Conservation (phyloP, 1,140 invertebrate genomes). For the Drosophila serrata region DNA sequence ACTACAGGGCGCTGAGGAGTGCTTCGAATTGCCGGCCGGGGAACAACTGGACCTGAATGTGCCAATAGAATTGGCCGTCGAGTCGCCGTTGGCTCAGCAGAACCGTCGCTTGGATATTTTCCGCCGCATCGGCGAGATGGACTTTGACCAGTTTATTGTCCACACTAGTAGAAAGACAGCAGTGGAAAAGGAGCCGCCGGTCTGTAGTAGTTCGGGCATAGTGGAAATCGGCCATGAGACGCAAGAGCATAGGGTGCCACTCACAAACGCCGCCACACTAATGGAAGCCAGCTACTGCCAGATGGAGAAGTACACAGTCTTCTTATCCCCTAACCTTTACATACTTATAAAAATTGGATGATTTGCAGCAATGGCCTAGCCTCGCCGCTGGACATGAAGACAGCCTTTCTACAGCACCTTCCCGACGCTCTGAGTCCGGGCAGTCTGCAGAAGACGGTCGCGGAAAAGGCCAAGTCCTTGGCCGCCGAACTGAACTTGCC, state of each 20-base stretch:
- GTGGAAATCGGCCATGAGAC: conserved; percentile 81
- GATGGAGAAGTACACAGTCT: conserved; percentile 59
- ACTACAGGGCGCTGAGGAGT: conserved; percentile 86
- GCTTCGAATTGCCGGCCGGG: conserved; percentile 86
- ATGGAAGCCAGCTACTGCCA: conserved; percentile 83
- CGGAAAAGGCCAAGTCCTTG: conserved; percentile 61
- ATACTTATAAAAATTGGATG: neutral
- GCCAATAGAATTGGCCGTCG: conserved; percentile 83
- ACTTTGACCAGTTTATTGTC: conserved; percentile 79
- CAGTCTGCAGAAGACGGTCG: conserved; percentile 62
- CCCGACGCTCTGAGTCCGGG: conserved; percentile 70
- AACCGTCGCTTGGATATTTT: conserved; percentile 83
- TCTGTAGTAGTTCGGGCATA: conserved; percentile 45
- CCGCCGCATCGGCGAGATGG: conserved; percentile 78
- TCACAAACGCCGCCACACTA: conserved; percentile 65
- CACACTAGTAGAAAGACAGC: conserved; percentile 59
- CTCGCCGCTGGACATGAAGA: conserved; percentile 62
- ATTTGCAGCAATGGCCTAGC: conserved; percentile 57
- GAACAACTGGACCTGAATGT: conserved; percentile 85
- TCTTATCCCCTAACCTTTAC: neutral
- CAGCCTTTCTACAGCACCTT: conserved; percentile 57
- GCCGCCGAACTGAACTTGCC: conserved; percentile 70
- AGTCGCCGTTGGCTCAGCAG: conserved; percentile 77
- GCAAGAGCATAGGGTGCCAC: conserved; percentile 43
- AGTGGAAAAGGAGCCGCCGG: conserved; percentile 6